These are phyloP conservation scores for Coenobita brevimanus DNA, from an alignment of 1,140 invertebrate genomes.

Conservation along the genomic window DNA sequence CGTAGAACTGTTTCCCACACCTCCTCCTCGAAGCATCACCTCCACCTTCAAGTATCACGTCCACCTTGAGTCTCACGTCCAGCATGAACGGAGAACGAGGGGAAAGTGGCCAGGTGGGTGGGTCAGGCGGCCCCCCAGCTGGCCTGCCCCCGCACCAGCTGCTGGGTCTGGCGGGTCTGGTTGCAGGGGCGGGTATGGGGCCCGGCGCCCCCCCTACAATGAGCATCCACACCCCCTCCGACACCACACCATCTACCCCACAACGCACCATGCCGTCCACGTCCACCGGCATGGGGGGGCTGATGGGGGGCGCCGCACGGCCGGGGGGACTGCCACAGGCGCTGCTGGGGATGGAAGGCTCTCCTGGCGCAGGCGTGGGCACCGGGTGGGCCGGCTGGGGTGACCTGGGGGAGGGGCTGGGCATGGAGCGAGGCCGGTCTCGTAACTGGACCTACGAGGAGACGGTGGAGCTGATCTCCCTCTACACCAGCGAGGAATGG, in stretches of 20 bases:
- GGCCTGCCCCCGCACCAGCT: constrained; percentile 63
- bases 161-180: constrained; percentile 61
- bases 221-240: constrained; percentile 29
- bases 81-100: constrained; percentile 49
- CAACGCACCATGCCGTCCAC: constrained; percentile 3
- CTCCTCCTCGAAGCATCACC: too few species aligned
- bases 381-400: constrained; percentile 54
- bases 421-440: constrained; percentile 65
- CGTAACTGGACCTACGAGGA: constrained; percentile 70
- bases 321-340: constrained; percentile 40
- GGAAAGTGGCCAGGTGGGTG: constrained; percentile 47
- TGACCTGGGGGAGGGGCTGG: constrained; percentile 45
- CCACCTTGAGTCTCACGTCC: neutral
- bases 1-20: too few species aligned
- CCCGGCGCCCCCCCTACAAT: constrained; percentile 31
- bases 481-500: constrained; percentile 69
- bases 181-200: constrained; percentile 61
- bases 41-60: too few species aligned
- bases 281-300: constrained; percentile 22
- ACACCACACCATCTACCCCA: neutral
- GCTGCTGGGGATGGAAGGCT: constrained; percentile 42
- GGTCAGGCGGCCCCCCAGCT: constrained; percentile 17
- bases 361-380: neutral
- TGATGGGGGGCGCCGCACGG: constrained; percentile 32
- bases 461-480: constrained; percentile 64